phyloP scores from a whole-genome alignment of 2,113 vertebrate genomes.

The Engraulis encrasicolus region DNA sequence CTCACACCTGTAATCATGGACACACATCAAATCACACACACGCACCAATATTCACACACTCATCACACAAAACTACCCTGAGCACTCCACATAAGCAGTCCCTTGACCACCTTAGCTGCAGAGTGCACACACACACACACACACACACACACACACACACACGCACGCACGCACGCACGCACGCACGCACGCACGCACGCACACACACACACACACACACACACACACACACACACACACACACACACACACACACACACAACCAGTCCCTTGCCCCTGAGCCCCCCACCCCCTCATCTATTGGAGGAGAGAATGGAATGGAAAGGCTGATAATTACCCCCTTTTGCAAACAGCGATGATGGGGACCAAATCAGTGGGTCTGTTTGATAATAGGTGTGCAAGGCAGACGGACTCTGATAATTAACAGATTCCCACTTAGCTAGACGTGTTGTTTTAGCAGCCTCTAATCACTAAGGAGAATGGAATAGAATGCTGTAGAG shows the following conservation, averaged over 20 bases:
- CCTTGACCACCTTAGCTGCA: no score
- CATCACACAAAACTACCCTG: no score
- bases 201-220: conserved; percentile 1
- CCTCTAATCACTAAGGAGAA: background rate
- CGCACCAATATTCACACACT: background rate
- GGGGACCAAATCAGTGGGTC: background rate
- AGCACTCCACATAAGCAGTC: no score
- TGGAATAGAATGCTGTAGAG: no score
- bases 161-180: background rate
- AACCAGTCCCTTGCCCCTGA: conserved; percentile 13
- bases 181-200: no score
- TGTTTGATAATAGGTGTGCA: conserved; percentile 20
- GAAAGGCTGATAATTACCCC: conserved; percentile 21
- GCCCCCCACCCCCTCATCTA: background rate
- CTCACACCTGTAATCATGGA: background rate
- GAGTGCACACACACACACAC: background rate
- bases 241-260: background rate
- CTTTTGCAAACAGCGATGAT: background rate
- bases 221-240: background rate
- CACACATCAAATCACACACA: background rate
- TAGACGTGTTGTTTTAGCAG: conserved; percentile 6
- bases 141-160: conserved; percentile 20
- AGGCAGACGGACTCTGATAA: conserved; percentile 23
- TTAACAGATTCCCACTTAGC: conserved; percentile 36
- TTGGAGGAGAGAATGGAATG: background rate